Base-by-base conservation (phyloP, 2,113 vertebrate species). In the Parotia lawesii region DNA sequence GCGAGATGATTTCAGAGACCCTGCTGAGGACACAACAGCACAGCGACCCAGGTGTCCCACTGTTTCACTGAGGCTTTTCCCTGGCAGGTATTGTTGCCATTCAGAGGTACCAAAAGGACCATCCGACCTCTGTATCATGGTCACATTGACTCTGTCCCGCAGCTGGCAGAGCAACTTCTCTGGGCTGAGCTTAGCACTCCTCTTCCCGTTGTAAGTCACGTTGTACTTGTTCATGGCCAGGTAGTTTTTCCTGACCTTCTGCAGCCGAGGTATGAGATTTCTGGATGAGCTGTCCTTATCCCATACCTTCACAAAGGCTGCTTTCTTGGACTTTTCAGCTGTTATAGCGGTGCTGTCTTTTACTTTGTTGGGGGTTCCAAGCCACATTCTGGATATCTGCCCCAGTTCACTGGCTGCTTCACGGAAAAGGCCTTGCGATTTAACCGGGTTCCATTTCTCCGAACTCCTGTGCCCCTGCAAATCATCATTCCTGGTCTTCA, bases 21-120 rank as follows among this genome's bases (percentile, higher is more conserved):
- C 98, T 3, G 98, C 98, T n/a, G 98, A 98, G 22, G 98, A 98
- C 50, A 98, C 98, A 0, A 98, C 98, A 51, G 98, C 98, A 86
- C 98, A 98, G 22, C 11, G 96, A 71, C 79, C 95, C 87, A 98
- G 95, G 1, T 28, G 94, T 31, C 98, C 98, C 35, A 97, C 91
- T 27, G 94, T 93, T 71, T 96, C 96, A 70, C 86, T 94, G 84
- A 98, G 57, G 70, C 95, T 96, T 57, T 95, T 97, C 62, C 44
- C 89, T 50, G 98, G 98, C 61, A 98, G 92, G 85, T 94, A 97
- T 2, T 81, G 87, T 60, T 95, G 91, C 98, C 98, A 98, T 27
- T 97, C 96, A 2, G 96, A 93, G 37, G 97, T 96, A 47, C 80
- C 96, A 72, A 98, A 98, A 38, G 98, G 98, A 42, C 95, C 91